Evolutionary conservation across 2,888 invertebrate species (phyloP).

Genomic region (Catocala sponsa): DNA sequence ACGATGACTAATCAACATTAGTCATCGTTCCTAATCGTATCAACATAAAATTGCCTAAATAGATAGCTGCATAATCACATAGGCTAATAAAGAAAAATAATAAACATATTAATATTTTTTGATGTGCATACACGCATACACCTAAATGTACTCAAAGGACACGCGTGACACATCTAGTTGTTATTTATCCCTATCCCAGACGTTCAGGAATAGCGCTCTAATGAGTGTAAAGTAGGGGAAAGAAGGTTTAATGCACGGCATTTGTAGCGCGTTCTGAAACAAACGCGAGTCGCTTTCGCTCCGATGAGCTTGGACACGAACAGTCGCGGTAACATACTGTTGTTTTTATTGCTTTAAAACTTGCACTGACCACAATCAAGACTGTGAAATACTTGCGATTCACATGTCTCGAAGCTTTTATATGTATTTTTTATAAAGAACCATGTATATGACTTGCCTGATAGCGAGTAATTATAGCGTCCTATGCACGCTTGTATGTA

Average conservation of each 20-base stretch:
- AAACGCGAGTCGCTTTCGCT: conserved; percentile 19
- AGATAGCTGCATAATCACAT: no score
- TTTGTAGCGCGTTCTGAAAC: conserved; percentile 26
- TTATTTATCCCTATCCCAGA: conserved; percentile 23
- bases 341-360: conserved; percentile 15
- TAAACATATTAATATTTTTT: no score
- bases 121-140: no score
- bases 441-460: no score
- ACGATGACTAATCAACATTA: no score
- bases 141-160: background rate
- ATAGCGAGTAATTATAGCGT: no score
- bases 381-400: background rate
- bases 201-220: conserved; percentile 53
- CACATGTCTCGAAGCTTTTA: no score
- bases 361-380: background rate
- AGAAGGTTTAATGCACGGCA: conserved; percentile 54
- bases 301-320: conserved; percentile 18
- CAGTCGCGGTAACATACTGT: conserved; percentile 12
- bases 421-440: no score
- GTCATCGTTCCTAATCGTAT: no score
- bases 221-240: conserved; percentile 57
- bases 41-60: no score
- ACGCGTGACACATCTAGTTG: conserved; percentile 16
- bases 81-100: no score
- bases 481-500: no score